phyloP scores from a whole-genome alignment of 2,797 vertebrate genomes.

The Chiloscyllium punctatum region DNA sequence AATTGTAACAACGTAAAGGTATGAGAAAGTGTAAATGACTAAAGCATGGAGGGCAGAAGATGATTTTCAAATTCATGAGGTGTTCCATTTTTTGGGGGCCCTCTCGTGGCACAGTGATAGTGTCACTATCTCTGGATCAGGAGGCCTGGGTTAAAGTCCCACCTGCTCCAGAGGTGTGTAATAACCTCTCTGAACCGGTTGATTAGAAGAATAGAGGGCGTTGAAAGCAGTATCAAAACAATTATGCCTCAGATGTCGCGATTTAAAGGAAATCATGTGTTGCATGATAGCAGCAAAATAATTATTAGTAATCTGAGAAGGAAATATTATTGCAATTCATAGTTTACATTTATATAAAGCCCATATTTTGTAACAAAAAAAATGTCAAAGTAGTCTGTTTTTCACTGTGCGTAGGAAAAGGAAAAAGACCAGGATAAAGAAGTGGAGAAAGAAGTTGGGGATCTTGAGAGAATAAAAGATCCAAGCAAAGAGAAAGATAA shows the following conservation, averaged over 20 bases:
- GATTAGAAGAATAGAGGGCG: no score
- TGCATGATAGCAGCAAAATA: not conserved
- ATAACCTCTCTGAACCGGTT: no score
- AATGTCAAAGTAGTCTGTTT: not conserved
- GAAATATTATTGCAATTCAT: not conserved
- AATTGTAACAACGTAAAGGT: not conserved
- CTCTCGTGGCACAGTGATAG: no score
- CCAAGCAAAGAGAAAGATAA: conserved; percentile 58
- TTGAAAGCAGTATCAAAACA: not conserved
- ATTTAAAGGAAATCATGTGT: not conserved
- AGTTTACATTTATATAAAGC: not conserved
- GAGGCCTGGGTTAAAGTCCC: no score
- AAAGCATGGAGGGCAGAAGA: not conserved
- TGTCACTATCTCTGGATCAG: no score
- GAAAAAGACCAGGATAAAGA: conserved; percentile 62
- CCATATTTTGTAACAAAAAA: not conserved
- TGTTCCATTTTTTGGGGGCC: no score
- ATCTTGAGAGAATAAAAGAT: conserved; percentile 57
- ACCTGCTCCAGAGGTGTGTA: no score
- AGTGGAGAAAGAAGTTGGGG: conserved; percentile 47
- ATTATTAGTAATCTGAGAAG: not conserved
- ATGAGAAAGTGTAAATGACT: not conserved
- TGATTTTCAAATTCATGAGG: no score
- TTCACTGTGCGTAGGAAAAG: conserved; percentile 56
- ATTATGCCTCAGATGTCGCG: not conserved